Evolutionary conservation across 2,113 vertebrate species (phyloP), one percentile per base, ranked within the genome.

Genomic region (Delphinapterus leucas): DNA sequence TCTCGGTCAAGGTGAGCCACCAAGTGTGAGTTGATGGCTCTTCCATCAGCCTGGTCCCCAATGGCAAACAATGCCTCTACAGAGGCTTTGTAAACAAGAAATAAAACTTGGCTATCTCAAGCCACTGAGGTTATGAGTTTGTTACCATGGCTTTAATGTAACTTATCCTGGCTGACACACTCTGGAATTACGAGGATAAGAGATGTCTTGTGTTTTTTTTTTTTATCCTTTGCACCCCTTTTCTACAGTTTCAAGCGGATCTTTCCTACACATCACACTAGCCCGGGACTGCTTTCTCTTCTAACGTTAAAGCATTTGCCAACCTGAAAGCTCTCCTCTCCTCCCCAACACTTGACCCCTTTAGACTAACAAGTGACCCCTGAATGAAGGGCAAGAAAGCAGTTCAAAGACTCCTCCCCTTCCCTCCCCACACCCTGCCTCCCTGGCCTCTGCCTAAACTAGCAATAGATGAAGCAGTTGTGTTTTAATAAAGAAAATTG

Each of bases 401-500:
- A 25, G 25, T 67, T 41, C 85, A 25, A 53, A 47, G 8, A 89
- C 68, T 90, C 44, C 38, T 5, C 89, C 33, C 14, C 33, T 70
- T 60, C 70, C 70, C 58, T 97, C 67, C 55, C 44, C 44, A 18
- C 3, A 38, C 92, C 31, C 61, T 73, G 93, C 41, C 73, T 93
- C 85, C 25, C 31, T 25, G 0, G 25, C 41, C 1, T 90, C 95
- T 94, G 88, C 85, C 96, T 41, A 44, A 98, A 98, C 93, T 68
- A 97, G 95, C 97, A 97, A 96, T 84, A 98, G 94, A 97, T 86
- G 80, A 96, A 98, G 97, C 93, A 95, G 98, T 98, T 94, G 98
- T 53, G 20, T 98, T 98, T 98, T 98, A 98, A 99, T 99, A 98
- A 98, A 98, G 96, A 97, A 97, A 97, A 99, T 97, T 98, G 98